phyloP scores from a whole-genome alignment of 2,797 vertebrate genomes.

The Xiphorhynchus erythropygius region DNA sequence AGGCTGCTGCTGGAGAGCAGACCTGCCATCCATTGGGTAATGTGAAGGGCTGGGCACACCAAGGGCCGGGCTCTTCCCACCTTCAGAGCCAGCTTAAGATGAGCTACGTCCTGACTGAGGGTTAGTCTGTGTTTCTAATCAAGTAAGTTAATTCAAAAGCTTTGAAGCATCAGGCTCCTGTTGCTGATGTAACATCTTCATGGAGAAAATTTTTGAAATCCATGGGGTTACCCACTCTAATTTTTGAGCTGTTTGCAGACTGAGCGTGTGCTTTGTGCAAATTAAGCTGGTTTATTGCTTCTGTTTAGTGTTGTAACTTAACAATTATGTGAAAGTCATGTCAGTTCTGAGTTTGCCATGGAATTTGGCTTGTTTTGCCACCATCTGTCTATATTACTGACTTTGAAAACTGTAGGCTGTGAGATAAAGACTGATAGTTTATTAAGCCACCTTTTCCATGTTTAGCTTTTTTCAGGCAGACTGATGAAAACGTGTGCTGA shows the following conservation, averaged over 20 bases:
- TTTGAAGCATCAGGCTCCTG: neutral
- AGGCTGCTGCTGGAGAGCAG: neutral
- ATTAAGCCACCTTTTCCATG: neutral
- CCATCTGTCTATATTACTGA: constrained; percentile 12
- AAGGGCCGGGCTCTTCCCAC: neutral
- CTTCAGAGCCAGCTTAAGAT: rapidly evolving
- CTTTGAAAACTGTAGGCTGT: neutral
- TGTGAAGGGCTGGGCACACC: neutral
- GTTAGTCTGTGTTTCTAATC: neutral
- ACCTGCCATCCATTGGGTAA: neutral
- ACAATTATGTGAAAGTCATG: neutral
- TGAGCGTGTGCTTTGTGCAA: neutral
- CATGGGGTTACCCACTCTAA: neutral
- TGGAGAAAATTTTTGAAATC: neutral
- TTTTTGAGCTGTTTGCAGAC: neutral
- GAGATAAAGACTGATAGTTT: neutral
- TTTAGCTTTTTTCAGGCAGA: neutral
- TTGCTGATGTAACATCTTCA: neutral
- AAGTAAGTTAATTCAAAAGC: rapidly evolving
- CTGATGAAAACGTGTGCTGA: neutral
- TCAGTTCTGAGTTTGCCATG: neutral
- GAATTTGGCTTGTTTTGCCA: constrained; percentile 1
- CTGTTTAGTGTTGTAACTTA: neutral
- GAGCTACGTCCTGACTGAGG: neutral
- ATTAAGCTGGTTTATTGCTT: neutral